Base-by-base conservation (phyloP, 2,888 invertebrate species). In the Amblyteles armatorius region DNA sequence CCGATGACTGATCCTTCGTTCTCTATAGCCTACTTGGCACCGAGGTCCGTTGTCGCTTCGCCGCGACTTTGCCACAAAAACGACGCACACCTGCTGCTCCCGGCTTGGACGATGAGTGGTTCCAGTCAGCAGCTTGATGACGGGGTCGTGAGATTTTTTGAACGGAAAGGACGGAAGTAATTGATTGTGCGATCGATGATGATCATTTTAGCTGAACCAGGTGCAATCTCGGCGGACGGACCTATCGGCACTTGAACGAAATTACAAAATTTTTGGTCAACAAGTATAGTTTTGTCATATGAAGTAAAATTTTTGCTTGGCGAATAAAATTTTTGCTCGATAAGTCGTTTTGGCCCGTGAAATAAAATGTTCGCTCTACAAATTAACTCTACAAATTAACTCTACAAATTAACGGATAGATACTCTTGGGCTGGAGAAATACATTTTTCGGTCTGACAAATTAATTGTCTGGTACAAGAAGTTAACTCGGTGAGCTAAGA, bases 1-100 rank as follows among this genome's bases (percentile, higher is more conserved):
- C 79, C 88, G 86, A 85, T 90, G 90, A 91, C 90, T 92, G 92
- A 93, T 92, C 91, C 91, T 76, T 85, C 82, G 77, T 82, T 73
- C 79, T 60, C 67, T 48, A 77, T 72, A 84, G 71, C 77, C 57
- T 81, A 68, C 69, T 67, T 63, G 60, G 29, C 76, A 76, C 19
- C 44, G 26, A 57, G 9, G 19, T 19, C 63, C 36, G 26, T 73
- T 63, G 48, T 29, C 52, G 16, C 13, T 67, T 36, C 44, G 11
- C 48, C 22, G 36, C 44, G 73, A 81, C 69, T 78, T 82, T 78
- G 36, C 19, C 50, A 73, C 73, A 76, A 78, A 78, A 84, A 84
- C 33, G 19, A 36, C 7, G 50, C 33, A 22, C 78, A 84, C 78
- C 84, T 81, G 84, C 73, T 77, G 11, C 50, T 69, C 79, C 29